These are phyloP conservation scores for Trypoxylus dichotomus DNA, from an alignment of 1,140 invertebrate species.

Conservation along the genomic window DNA sequence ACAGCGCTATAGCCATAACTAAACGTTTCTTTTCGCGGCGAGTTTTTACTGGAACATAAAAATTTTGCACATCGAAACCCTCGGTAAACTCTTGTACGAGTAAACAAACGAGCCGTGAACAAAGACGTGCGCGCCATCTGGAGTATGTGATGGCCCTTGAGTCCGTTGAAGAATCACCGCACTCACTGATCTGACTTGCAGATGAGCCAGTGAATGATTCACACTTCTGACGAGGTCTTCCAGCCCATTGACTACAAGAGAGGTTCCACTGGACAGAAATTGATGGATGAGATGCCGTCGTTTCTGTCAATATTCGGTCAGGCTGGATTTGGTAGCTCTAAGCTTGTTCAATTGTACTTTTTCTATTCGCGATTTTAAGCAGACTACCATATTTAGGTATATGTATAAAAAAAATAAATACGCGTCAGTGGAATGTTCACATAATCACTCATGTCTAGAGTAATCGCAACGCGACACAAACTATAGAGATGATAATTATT, in stretches of 20 bases:
- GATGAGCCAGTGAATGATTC: conserved; percentile 42
- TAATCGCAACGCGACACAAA: too few relatives aligned
- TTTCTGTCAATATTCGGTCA: conserved; percentile 34
- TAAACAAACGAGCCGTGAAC: conserved; percentile 29
- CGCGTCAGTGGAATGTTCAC: too few relatives aligned
- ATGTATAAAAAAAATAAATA: too few relatives aligned
- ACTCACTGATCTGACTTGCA: conserved; percentile 42
- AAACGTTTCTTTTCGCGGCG: neutral
- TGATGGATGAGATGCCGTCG: conserved; percentile 34
- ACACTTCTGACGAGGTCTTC: conserved; percentile 44
- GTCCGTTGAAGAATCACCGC: conserved; percentile 37
- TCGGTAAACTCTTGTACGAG: conserved; percentile 19
- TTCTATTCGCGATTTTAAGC: neutral
- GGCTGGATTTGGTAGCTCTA: neutral
- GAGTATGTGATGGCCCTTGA: conserved; percentile 36
- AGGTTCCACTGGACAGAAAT: conserved; percentile 34
- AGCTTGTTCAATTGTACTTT: neutral
- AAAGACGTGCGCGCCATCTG: conserved; percentile 34
- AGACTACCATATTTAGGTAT: neutral
- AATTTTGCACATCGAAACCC: conserved; percentile 24
- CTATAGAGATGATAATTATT: too few relatives aligned
- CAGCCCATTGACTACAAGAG: conserved; percentile 42
- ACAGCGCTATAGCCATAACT: neutral
- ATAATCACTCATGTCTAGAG: too few relatives aligned
- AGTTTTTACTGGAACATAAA: conserved; percentile 30